These are phyloP conservation scores for Notocelia uddmanniana DNA, from an alignment of 2,888 invertebrate species.

Conservation along the genomic window DNA sequence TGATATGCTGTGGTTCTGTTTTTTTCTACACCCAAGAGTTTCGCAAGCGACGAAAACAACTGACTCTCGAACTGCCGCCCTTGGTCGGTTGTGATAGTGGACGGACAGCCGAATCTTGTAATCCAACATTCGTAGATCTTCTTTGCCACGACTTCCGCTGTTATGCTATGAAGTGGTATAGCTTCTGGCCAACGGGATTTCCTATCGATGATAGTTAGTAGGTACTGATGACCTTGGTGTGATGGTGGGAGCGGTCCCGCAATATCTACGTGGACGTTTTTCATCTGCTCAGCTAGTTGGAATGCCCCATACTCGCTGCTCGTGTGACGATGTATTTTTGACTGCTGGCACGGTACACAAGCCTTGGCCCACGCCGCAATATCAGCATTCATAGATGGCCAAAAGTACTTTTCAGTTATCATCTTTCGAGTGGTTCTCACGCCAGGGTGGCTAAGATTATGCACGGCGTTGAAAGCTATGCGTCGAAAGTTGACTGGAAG, in stretches of 20 bases:
- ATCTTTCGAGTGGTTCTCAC: no score
- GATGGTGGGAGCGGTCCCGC: constrained; percentile 50
- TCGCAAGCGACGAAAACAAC: constrained; percentile 45
- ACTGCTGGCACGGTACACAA: no score
- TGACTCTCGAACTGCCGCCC: constrained; percentile 48
- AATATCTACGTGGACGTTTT: constrained; percentile 49
- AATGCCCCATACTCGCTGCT: no score
- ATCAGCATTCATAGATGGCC: no score
- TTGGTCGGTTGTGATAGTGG: no score
- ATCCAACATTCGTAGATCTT: constrained; percentile 48
- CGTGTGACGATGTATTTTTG: no score
- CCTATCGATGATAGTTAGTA: constrained; percentile 51
- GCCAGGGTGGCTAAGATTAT: no score
- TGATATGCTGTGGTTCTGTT: constrained; percentile 47
- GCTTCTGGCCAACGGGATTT: constrained; percentile 53
- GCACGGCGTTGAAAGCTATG: no score
- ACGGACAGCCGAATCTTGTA: no score
- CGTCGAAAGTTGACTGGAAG: constrained; percentile 43
- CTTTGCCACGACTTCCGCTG: constrained; percentile 49
- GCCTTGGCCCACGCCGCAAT: no score
- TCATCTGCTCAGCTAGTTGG: no score
- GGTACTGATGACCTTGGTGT: constrained; percentile 47
- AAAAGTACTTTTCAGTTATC: no score
- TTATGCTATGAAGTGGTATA: constrained; percentile 47
- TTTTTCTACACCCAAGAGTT: constrained; percentile 46